These are phyloP conservation scores for Brachystomella parvula DNA, from an alignment of 1,140 invertebrate species.

Conservation along the genomic window DNA sequence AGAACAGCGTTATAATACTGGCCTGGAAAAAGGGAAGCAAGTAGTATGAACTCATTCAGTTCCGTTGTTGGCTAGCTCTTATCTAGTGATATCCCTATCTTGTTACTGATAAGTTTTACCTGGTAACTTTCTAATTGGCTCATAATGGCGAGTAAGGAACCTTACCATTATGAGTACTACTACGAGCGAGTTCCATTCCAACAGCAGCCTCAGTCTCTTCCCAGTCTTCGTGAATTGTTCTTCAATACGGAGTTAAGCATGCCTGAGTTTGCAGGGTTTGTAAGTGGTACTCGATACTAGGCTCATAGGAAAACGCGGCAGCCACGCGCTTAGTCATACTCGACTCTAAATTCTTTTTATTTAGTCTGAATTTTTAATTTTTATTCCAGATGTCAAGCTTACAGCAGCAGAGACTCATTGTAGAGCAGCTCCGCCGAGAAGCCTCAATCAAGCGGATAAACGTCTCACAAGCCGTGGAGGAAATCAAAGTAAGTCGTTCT, in stretches of 20 bases:
- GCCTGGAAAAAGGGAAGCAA: no score
- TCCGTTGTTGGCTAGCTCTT: not conserved
- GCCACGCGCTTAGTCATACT: no score
- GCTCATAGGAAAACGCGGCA: no score
- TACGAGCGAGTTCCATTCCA: slow-evolving; percentile 9
- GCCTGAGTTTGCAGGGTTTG: slow-evolving; percentile 15
- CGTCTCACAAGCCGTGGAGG: slow-evolving; percentile 80
- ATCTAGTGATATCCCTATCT: not conserved
- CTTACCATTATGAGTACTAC: slow-evolving; percentile 6
- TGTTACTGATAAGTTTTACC: not conserved
- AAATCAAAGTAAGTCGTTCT: slow-evolving; percentile 60
- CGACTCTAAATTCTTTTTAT: no score
- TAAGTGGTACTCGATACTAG: no score
- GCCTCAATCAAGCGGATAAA: slow-evolving; percentile 79
- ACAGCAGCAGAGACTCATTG: slow-evolving; percentile 48
- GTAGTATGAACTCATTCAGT: not conserved
- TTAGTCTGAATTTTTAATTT: no score
- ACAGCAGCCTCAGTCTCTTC: slow-evolving; percentile 4
- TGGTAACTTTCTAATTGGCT: not conserved
- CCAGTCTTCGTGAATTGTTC: not conserved
- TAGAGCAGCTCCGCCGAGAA: slow-evolving; percentile 86
- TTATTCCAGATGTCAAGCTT: slow-evolving; percentile 37
- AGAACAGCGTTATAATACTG: no score
- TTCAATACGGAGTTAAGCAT: slow-evolving; percentile 13
- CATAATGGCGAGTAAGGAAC: slow-evolving; percentile 9